Base-by-base conservation (phyloP, 2,113 vertebrate genomes). In the Pseudorhombus dupliciocellatus region DNA sequence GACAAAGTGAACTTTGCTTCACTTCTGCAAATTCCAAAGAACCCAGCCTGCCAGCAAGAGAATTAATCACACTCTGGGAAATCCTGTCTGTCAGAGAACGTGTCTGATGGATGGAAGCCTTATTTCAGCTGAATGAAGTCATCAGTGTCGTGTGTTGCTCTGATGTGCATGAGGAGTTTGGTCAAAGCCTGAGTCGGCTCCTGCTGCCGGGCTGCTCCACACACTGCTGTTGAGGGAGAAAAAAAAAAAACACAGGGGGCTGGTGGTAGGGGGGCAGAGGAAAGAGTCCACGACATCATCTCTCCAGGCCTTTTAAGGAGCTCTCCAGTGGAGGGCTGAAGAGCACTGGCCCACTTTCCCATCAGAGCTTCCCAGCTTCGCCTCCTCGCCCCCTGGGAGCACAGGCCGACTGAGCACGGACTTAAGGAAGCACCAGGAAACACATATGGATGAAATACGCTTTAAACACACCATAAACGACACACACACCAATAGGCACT, bases 261-360 rank as follows among this genome's bases (percentile, higher is more conserved):
- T 3, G 24, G 24, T 15, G 66, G 48, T 34, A 57, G 26, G 57
- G 44, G 26, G 66, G 73, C 34, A 58, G 77, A 66, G 76, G 81
- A 82, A 77, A 82, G 87, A 84, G 77, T 87, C 87, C 68, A 89
- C 88, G 86, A 91, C 90, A 87, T 92, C 90, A 93, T 92, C 90
- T 92, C 90, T 90, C 87, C 90, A 83, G 81, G 79, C 93, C 93
- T 93, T 94, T 93, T 94, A 94, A 92, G 93, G 92, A 92, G 87
- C 89, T 91, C 89, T 93, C 90, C 89, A 90, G 90, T 20, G 86
- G 89, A 91, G 88, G 84, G 83, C 82, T 86, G 75, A 82, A 34
- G 80, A 89, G 53, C 12, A 63, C 77, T 93, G 91, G 90, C 91
- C 91, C 90, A 93, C 80, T 90, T 92, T 91, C 88, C 80, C 89